Base-by-base conservation (phyloP, 2,797 vertebrate genomes). In the Lophotriccus pileatus region DNA sequence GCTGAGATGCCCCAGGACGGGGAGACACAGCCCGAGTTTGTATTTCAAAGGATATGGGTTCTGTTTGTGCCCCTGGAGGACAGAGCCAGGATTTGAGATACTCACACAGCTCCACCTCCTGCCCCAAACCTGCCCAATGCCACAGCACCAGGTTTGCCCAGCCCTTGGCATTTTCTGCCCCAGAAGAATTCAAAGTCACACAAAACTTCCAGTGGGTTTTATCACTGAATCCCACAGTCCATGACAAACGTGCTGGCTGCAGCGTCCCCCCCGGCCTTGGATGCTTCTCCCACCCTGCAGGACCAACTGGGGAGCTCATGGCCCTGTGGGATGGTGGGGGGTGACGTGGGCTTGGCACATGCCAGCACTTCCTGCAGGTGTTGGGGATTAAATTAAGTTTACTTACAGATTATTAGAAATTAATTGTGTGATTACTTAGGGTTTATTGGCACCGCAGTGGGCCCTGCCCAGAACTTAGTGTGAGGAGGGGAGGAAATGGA, bases 211-310 rank as follows among this genome's bases (percentile, higher is more conserved):
- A 4, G 15, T 5, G 30, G 39, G 18, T 27, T 69, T 58, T 9
- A 43, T 14, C 3, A 9, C 34, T 50, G 47, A 55, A 44, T 16
- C 30, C 56, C 4, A 0, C 11, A 39, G 60, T 11, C 36, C 7
- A 2, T 5, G 28, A 36, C 0, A 0, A 41, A 37, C 28, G 44
- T 1, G 5, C 68, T 63, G 63, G 44, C 44, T 63, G 49, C 56
- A 69, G 39, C 1, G 2, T 60, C 17, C 19, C 34, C 10, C 22
- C 30, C 44, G 0, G 1, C 1, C 55, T 36, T 4, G 3, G 80
- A 43, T 30, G 11, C 27, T 47, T 9, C n/a, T 80, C 58, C 64
- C 46, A 66, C 22, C 23, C 52, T 30, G 8, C 2, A 3, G 8
- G 16, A 27, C 28, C n/a, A 16, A 25, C 37, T 28, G 32, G n/a